Evolutionary conservation across 2,888 invertebrate genomes (phyloP).

Genomic region (Amiota minor): DNA sequence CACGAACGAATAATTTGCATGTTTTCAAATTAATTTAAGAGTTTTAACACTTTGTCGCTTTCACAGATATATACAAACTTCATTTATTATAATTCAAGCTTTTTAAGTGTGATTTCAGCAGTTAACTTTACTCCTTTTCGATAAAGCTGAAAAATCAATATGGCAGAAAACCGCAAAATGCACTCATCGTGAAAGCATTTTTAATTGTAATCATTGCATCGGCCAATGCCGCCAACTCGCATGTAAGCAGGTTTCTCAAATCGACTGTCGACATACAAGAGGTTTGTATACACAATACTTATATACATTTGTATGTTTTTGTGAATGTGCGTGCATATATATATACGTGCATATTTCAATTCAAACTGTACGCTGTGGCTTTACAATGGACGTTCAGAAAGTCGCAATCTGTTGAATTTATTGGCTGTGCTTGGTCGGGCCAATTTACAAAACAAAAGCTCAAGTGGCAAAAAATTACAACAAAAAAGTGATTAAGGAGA

Average conservation of each 20-base stretch:
- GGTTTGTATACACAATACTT: too few relatives aligned
- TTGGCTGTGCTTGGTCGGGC: conserved; percentile 38
- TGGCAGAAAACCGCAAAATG: conserved; percentile 59
- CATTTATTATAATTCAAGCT: too few relatives aligned
- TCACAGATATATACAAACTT: too few relatives aligned
- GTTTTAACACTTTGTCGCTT: too few relatives aligned
- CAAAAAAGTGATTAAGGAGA: neutral
- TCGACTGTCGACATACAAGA: too few relatives aligned
- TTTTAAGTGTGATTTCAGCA: too few relatives aligned
- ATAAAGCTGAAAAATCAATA: neutral
- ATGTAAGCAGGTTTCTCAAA: neutral
- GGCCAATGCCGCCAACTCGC: conserved; percentile 7
- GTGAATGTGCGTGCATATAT: too few relatives aligned
- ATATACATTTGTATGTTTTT: too few relatives aligned
- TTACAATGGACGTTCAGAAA: too few relatives aligned
- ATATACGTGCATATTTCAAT: neutral
- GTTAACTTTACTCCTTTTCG: too few relatives aligned
- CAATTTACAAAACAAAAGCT: conserved; percentile 27
- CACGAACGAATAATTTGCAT: too few relatives aligned
- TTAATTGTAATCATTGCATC: conserved; percentile 57
- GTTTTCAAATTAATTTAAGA: too few relatives aligned
- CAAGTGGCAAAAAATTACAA: conserved; percentile 49
- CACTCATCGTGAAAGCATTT: conserved; percentile 66
- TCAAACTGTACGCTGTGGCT: conserved; percentile 11
- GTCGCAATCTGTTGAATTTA: conserved; percentile 64